phyloP scores from a whole-genome alignment of 2,797 vertebrate species.

The Microcaecilia unicolor region DNA sequence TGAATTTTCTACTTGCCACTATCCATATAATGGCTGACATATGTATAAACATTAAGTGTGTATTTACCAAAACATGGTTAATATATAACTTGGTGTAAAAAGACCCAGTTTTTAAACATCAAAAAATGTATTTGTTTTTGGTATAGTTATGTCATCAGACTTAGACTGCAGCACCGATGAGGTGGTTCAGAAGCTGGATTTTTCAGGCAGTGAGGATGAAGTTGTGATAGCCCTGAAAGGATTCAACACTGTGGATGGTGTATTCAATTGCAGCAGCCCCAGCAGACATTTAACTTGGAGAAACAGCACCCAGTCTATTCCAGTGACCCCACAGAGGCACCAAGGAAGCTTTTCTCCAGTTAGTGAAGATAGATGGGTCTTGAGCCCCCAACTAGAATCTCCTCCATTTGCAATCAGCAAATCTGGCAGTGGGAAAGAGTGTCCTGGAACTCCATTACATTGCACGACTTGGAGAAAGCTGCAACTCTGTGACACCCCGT shows the following conservation, averaged over 20 bases:
- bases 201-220: constrained; percentile 60
- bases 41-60: no score
- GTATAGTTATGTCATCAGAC: background rate
- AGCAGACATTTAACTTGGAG: constrained; percentile 1
- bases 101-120: no score
- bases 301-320: constrained; percentile 1
- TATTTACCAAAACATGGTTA: no score
- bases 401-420: background rate
- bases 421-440: background rate
- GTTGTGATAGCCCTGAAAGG: constrained; percentile 12
- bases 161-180: constrained; percentile 29
- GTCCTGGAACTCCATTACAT: constrained; percentile 59
- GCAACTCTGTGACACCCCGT: constrained; percentile 65
- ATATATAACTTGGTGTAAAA: no score
- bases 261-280: background rate
- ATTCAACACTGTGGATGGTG: background rate
- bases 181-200: constrained; percentile 62
- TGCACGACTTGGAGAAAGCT: constrained; percentile 64
- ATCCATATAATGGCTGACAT: no score
- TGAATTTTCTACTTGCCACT: no score
- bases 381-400: constrained; percentile 1
- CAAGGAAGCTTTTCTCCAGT: constrained; percentile 13
- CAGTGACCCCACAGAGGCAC: constrained; percentile 22
- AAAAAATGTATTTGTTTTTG: no score
- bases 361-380: background rate